A percentile compares a stretch with the other conserved stretches of the same genome.
These are phyloP conservation scores for Serripes groenlandicus DNA, from an alignment of 2,888 invertebrate species.

Conservation along the genomic window DNA sequence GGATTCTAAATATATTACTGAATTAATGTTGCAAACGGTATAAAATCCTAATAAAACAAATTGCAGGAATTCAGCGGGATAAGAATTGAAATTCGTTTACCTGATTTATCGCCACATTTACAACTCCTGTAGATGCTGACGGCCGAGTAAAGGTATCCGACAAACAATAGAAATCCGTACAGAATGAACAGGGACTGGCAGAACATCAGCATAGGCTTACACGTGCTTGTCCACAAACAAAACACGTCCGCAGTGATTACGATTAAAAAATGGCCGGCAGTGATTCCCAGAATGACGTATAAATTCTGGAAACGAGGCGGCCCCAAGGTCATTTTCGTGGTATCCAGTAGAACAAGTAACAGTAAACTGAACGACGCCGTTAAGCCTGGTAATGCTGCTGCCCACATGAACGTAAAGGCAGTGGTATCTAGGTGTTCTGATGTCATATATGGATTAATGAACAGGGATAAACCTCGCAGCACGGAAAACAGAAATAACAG, in stretches of 20 bases:
- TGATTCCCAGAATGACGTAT: slow-evolving; percentile 67
- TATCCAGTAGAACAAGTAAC: slow-evolving; percentile 77
- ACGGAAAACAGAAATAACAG: slow-evolving; percentile 71
- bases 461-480: slow-evolving; percentile 64
- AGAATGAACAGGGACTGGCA: slow-evolving; percentile 75
- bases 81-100: slow-evolving; percentile 23
- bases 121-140: slow-evolving; percentile 69
- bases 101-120: slow-evolving; percentile 48
- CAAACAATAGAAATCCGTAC: slow-evolving; percentile 70
- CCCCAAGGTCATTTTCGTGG: slow-evolving; percentile 77
- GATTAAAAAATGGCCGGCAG: slow-evolving; percentile 69
- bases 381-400: slow-evolving; percentile 73
- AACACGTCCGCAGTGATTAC: slow-evolving; percentile 71
- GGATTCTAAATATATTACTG: no score
- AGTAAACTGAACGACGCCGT: slow-evolving; percentile 76
- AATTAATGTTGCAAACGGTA: no score
- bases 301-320: slow-evolving; percentile 76
- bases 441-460: slow-evolving; percentile 74
- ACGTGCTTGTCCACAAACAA: slow-evolving; percentile 47
- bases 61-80: no score
- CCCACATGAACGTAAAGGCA: slow-evolving; percentile 70
- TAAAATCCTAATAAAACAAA: no score
- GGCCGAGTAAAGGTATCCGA: slow-evolving; percentile 74
- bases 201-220: slow-evolving; percentile 70
- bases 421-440: slow-evolving; percentile 37